Percentiles rank a stretch among this genome's conserved stretches.
These are phyloP conservation scores for Sipunculus nudus DNA, from an alignment of 2,888 invertebrate species.

Conservation along the genomic window DNA sequence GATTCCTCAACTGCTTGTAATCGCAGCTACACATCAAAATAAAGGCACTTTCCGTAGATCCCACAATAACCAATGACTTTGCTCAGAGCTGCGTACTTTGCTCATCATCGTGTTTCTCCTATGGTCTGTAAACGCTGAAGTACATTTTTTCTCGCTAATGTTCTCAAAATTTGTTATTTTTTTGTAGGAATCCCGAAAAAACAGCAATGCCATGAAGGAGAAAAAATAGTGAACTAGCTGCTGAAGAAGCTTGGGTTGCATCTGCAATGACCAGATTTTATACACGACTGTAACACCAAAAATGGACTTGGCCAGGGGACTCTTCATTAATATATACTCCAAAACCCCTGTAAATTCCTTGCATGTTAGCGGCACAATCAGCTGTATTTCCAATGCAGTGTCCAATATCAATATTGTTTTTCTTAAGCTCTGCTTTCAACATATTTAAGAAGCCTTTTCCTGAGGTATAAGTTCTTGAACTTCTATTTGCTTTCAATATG, in stretches of 20 bases:
- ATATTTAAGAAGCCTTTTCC: not conserved
- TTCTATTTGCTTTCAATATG: not conserved
- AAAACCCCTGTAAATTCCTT: constrained; percentile 8
- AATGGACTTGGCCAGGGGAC: constrained; percentile 3
- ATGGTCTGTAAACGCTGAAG: not conserved
- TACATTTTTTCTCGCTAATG: too few relatives aligned
- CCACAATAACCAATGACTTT: not conserved
- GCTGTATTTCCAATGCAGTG: constrained; percentile 3
- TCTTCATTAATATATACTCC: constrained; percentile 1
- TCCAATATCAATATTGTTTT: not conserved
- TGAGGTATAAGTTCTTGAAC: not conserved
- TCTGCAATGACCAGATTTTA: constrained; percentile 5
- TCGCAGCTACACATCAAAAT: not conserved
- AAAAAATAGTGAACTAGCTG: constrained; percentile 7
- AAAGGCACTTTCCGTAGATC: not conserved
- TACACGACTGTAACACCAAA: constrained; percentile 11
- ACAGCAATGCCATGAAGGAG: not conserved
- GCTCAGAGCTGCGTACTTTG: not conserved
- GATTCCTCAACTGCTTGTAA: not conserved
- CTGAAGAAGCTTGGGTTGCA: not conserved
- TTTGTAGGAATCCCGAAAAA: too few relatives aligned
- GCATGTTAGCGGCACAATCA: constrained; percentile 12
- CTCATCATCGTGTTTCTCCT: not conserved
- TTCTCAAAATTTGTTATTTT: too few relatives aligned
- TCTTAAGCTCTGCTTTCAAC: not conserved